These are phyloP conservation scores for Ophion ellenae DNA, from an alignment of 2,888 invertebrate genomes.

Conservation along the genomic window DNA sequence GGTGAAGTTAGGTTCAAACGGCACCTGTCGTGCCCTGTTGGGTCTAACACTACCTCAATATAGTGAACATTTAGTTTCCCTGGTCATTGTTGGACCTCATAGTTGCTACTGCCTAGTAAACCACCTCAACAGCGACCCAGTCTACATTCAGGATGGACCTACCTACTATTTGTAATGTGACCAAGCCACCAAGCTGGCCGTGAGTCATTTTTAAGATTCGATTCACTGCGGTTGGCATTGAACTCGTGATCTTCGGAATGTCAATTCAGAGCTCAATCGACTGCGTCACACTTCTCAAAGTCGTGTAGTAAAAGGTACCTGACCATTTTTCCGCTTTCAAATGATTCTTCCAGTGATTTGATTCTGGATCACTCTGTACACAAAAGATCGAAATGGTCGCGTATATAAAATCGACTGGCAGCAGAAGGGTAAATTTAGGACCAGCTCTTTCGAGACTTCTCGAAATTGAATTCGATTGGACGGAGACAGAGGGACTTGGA, in stretches of 20 bases:
- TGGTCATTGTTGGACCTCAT: not conserved
- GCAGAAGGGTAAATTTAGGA: slow-evolving; percentile 54
- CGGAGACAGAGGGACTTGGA: slow-evolving; percentile 40
- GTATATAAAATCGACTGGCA: slow-evolving; percentile 53
- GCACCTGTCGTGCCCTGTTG: too few relatives aligned
- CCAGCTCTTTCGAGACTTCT: slow-evolving; percentile 55
- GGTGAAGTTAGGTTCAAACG: too few relatives aligned
- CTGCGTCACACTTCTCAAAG: not conserved
- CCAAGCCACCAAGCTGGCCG: not conserved
- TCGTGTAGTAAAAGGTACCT: slow-evolving; percentile 5
- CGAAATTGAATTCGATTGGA: slow-evolving; percentile 64
- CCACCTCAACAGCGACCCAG: not conserved
- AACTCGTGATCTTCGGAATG: not conserved
- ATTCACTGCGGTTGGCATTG: not conserved
- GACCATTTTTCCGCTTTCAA: slow-evolving; percentile 2
- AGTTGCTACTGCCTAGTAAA: not conserved
- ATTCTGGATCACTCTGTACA: slow-evolving; percentile 52
- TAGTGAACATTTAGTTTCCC: not conserved
- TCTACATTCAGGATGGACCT: not conserved
- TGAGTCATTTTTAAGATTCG: not conserved
- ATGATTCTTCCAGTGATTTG: slow-evolving; percentile 28
- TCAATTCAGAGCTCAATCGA: not conserved
- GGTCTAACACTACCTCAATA: too few relatives aligned
- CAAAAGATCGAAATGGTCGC: slow-evolving; percentile 25
- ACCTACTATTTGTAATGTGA: not conserved